phyloP scores from a whole-genome alignment of 2,888 invertebrate species.

The Nephrotoma guestfalica region DNA sequence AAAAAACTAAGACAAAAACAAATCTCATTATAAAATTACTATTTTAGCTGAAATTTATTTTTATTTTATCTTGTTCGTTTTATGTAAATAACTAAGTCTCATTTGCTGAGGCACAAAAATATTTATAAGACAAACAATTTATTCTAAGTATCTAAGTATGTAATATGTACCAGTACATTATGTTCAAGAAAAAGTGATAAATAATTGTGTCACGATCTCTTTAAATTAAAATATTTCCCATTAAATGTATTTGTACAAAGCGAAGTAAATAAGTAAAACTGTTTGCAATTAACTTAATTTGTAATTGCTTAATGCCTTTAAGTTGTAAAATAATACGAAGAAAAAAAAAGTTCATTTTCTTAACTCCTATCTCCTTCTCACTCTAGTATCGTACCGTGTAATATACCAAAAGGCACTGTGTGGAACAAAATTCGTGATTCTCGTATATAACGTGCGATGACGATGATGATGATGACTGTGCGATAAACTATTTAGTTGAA shows the following conservation, averaged over 20 bases:
- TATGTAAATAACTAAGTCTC: background rate
- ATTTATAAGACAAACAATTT: background rate
- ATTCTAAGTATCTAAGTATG: background rate
- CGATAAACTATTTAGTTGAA: background rate
- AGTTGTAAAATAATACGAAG: background rate
- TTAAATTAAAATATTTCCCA: slow-evolving; percentile 6
- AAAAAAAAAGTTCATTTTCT: background rate
- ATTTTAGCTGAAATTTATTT: background rate
- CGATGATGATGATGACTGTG: background rate
- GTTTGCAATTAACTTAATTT: slow-evolving; percentile 27
- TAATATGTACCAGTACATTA: background rate
- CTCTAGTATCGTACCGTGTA: background rate
- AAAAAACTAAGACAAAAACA: background rate
- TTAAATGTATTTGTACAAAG: background rate
- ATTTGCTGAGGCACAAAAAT: background rate
- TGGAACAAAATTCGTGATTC: background rate
- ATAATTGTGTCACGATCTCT: slow-evolving; percentile 6
- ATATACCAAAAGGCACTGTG: background rate
- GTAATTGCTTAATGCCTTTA: slow-evolving; percentile 25
- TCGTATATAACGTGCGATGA: background rate
- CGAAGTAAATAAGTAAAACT: slow-evolving; percentile 8
- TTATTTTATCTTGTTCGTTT: background rate
- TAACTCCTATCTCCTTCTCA: background rate
- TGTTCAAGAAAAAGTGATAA: background rate
- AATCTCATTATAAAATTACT: background rate